These are phyloP conservation scores for Tipula confusa DNA, from an alignment of 2,888 invertebrate species.

Conservation along the genomic window DNA sequence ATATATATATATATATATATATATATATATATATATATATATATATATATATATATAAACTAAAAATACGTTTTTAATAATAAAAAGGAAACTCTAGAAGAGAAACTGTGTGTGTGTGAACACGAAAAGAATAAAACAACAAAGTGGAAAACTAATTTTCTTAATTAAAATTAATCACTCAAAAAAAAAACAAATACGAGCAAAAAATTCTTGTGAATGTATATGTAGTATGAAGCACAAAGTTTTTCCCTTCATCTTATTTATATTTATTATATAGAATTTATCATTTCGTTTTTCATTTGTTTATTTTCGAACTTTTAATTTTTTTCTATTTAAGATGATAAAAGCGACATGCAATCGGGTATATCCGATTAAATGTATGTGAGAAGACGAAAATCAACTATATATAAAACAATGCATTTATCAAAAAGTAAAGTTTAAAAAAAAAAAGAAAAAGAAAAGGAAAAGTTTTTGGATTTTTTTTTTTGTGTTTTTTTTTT, in stretches of 20 bases:
- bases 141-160: neutral
- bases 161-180: conserved; percentile 25
- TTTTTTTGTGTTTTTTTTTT: neutral
- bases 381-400: neutral
- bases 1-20: no score
- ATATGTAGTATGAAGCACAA: no score
- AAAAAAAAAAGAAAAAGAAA: no score
- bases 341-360: neutral
- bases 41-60: neutral
- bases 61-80: neutral
- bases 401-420: neutral
- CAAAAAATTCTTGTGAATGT: neutral
- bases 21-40: neutral
- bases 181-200: neutral
- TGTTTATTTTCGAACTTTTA: no score
- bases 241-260: neutral
- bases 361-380: neutral
- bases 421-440: neutral
- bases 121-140: neutral
- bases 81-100: neutral
- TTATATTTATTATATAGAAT: neutral
- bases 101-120: neutral
- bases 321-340: neutral
- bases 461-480: neutral
- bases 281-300: neutral